Base-by-base conservation (phyloP, 64 coral and sea anemone genomes). In the Platygyra sinensis region DNA sequence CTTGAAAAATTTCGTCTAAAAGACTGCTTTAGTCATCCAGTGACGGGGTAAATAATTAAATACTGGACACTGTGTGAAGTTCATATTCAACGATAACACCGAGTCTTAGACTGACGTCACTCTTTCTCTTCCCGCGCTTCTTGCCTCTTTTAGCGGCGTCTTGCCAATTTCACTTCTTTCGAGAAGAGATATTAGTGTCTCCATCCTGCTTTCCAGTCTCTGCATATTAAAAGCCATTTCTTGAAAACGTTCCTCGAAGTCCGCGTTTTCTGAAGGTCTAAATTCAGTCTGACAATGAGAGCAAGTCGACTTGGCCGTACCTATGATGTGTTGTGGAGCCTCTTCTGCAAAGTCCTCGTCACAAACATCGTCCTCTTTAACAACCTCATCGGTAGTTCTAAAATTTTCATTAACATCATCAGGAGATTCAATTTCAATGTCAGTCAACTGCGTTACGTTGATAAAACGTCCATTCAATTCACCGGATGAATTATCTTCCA, bases 201-300 rank as follows among this genome's bases (percentile, higher is more conserved):
- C 82, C 42, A 92, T 76, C 78, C 76, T 86, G 46, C 24, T 79
- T 28, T 92, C 83, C 22, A 92, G 62, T 92, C 83, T 72, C 39
- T 87, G 29, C 60, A 92, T 87, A 67, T 87, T 79, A 4, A 14
- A 18, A 0, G 90, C 52, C 90, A 92, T 92, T 80, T 92, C 72
- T 62, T 86, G 36, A 17, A 87, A 32, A 50, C 86, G 84, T 59
- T 76, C 83, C 18, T 65, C 60, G 3, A 92, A 32, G 16, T 62
- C 60, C 16, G 51, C 10, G 31, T 28, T 67, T 27, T 20, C 65
- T 27, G 10, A 65, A 17, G 18, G 81, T 22, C 13, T 36, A 25
- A 64, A 49, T 42, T 87, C 60, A 12, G 74, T 63, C 22, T 86
- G 65, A 72, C 90, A 92, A 3, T 80, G 83, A 52, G 49, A 72